A percentile compares a stretch with the other conserved stretches of the same genome.
Evolutionary conservation across 2,888 invertebrate species (phyloP).

Genomic region (Ormyrus nitidulus): DNA sequence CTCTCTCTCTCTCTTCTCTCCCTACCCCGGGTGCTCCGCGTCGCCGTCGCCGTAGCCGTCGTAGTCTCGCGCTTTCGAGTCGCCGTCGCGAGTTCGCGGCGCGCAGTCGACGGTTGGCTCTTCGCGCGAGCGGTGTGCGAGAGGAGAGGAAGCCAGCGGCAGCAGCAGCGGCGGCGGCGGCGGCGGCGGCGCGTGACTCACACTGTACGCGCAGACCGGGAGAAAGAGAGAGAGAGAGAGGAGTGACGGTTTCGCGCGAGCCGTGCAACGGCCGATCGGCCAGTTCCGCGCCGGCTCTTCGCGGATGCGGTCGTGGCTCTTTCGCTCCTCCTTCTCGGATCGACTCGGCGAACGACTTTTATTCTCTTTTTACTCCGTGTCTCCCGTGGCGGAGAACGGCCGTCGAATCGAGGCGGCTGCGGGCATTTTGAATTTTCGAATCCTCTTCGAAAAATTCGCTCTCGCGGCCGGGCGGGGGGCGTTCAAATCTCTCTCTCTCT

Average conservation of each 20-base stretch:
- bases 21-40: background rate
- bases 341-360: background rate
- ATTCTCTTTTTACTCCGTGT: background rate
- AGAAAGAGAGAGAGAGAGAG: conserved; percentile 1
- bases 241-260: conserved; percentile 46
- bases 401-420: background rate
- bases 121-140: background rate
- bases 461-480: background rate
- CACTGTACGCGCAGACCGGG: background rate
- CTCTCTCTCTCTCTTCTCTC: conserved; percentile 21
- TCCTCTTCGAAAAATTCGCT: too few relatives aligned
- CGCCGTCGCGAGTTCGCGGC: conserved; percentile 10
- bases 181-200: background rate
- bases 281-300: conserved; percentile 74
- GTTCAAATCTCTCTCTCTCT: background rate
- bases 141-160: background rate
- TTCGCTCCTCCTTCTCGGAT: background rate
- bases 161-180: conserved; percentile 3
- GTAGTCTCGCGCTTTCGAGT: conserved; percentile 8
- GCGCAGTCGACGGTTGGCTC: conserved; percentile 31
- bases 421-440: background rate
- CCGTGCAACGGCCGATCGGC: conserved; percentile 65
- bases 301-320: conserved; percentile 65
- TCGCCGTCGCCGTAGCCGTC: conserved; percentile 8
- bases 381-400: background rate